Evolutionary conservation across 2,888 invertebrate species (phyloP).

Genomic region (Nemapogon koenigi): DNA sequence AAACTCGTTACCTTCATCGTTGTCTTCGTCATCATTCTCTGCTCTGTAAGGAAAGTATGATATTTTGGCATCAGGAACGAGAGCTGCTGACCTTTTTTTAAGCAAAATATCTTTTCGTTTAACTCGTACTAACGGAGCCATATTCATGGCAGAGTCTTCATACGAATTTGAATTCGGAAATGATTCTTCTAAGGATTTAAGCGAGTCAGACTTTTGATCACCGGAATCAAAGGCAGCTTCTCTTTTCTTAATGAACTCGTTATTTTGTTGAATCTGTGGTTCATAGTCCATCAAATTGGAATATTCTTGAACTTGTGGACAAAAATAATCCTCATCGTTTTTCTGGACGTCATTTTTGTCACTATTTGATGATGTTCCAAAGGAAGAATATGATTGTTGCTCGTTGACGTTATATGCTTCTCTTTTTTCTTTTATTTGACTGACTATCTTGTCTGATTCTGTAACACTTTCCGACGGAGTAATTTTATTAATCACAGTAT

Average conservation of each 20-base stretch:
- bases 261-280: constrained; percentile 22
- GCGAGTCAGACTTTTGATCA: constrained; percentile 27
- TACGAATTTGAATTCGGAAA: constrained; percentile 38
- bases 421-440: constrained; percentile 2
- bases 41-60: constrained; percentile 39
- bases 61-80: constrained; percentile 37
- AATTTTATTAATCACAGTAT: no score
- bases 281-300: constrained; percentile 16
- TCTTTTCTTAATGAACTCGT: constrained; percentile 33
- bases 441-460: neutral
- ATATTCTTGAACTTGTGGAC: constrained; percentile 4
- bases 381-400: no score
- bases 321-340: constrained; percentile 2
- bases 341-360: neutral
- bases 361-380: neutral
- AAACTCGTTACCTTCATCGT: constrained; percentile 55
- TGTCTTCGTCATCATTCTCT: constrained; percentile 47
- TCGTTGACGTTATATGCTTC: constrained; percentile 1
- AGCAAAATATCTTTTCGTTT: constrained; percentile 36
- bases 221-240: constrained; percentile 25
- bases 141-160: constrained; percentile 27
- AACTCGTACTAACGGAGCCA: constrained; percentile 42
- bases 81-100: constrained; percentile 33
- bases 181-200: constrained; percentile 48
- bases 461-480: neutral